Percentiles rank a stretch among this genome's conserved stretches.
phyloP scores from a whole-genome alignment of 2,797 vertebrate genomes.

The Tapirus indicus region DNA sequence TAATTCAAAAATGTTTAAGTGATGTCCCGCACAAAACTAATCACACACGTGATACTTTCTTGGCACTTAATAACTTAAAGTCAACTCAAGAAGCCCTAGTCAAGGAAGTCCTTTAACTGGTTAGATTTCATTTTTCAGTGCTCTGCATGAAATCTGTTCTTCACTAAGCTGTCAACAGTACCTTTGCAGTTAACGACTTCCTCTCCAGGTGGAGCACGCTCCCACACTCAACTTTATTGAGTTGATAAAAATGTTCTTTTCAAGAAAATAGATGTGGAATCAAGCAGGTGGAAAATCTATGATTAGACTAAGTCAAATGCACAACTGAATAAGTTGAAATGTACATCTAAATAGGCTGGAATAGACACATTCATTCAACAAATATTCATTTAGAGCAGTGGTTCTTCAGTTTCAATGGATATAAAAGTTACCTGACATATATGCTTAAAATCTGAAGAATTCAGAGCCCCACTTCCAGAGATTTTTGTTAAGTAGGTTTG shows the following conservation, averaged over 20 bases:
- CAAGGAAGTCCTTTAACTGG: not conserved
- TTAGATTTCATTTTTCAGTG: not conserved
- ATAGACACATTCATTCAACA: not conserved
- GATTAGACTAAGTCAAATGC: not conserved
- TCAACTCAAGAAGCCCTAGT: not conserved
- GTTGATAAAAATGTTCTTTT: not conserved
- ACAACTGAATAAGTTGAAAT: not conserved
- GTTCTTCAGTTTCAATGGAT: not conserved
- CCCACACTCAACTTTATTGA: not conserved
- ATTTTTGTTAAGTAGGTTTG: not conserved
- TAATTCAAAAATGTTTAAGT: slow-evolving; percentile 15
- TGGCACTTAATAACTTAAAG: not conserved
- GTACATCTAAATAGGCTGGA: not conserved
- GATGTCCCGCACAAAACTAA: not conserved
- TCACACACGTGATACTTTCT: not conserved
- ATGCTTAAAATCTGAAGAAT: not conserved
- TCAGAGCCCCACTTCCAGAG: not conserved
- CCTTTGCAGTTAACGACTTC: not conserved
- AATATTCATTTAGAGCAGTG: not conserved
- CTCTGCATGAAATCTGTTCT: not conserved
- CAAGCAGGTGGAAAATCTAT: not conserved
- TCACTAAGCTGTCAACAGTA: not conserved
- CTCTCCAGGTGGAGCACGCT: not conserved
- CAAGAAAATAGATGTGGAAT: not conserved
- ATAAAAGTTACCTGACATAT: not conserved